These are phyloP conservation scores for Tragelaphus imberbis DNA, from an alignment of 2,113 vertebrate species.

Conservation along the genomic window DNA sequence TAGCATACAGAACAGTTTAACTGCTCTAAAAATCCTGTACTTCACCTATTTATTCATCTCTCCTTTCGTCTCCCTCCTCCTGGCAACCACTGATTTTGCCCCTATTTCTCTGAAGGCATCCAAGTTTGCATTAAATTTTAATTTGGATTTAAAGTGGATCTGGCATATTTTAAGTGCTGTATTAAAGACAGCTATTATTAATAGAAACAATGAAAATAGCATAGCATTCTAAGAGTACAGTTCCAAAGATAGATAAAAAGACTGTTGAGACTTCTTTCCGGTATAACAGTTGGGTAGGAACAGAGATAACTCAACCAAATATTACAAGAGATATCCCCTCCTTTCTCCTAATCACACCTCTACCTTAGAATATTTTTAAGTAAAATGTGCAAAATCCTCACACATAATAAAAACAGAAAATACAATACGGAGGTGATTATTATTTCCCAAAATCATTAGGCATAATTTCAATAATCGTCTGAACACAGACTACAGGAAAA, in stretches of 20 bases:
- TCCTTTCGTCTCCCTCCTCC: neutral
- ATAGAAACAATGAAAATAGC: neutral
- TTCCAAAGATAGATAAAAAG: neutral
- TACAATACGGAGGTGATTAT: constrained; percentile 43
- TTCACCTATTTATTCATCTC: neutral
- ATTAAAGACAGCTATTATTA: neutral
- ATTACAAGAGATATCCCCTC: neutral
- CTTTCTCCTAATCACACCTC: neutral
- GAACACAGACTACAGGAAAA: neutral
- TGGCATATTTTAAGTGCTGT: neutral
- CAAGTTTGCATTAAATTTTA: neutral
- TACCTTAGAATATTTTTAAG: constrained; percentile 14
- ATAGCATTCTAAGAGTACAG: neutral
- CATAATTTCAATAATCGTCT: constrained; percentile 38
- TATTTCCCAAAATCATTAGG: constrained; percentile 33
- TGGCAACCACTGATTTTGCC: neutral
- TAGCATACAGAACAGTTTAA: neutral
- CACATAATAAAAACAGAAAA: constrained; percentile 20
- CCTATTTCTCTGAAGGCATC: neutral
- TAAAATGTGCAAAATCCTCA: constrained; percentile 43
- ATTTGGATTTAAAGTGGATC: constrained; percentile 10
- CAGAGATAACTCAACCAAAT: neutral
- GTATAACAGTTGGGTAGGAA: neutral
- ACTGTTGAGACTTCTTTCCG: neutral
- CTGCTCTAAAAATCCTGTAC: neutral